Base-by-base conservation (phyloP, 2,888 invertebrate species). In the Cheilosia impressa region DNA sequence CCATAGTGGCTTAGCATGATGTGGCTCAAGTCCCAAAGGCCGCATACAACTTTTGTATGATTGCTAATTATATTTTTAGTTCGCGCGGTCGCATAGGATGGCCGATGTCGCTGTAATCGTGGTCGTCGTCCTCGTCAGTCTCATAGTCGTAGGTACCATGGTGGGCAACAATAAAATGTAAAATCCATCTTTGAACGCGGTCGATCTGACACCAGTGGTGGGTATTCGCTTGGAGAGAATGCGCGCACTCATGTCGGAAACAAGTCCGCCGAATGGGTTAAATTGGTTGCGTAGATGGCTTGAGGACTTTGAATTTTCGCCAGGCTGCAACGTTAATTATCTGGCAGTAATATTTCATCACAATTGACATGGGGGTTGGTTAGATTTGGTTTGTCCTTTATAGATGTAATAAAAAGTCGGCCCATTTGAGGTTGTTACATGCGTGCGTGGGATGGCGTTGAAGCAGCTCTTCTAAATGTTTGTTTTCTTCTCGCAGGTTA, bases 51-150 rank as follows among this genome's bases (percentile, higher is more conserved):
- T 58, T 55, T 57, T 62, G 76, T 52, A 47, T 58, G 75, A 80
- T 75, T 66, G 76, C 76, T 85, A 85, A 85, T 85, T 85, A 85
- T 85, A 77, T 31, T 72, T 83, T 73, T 77, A n/a, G 31, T 69
- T 69, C 43, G 63, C 53, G 38, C 63, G 34, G 55, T 77, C 53
- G 47, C 80, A 77, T 76, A 62, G 47, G 57, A 73, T 63, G 83
- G 31, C 57, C 65, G 45, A 43, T 60, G 58, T 66, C 65, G 69
- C 27, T 57, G 53, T 69, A 71, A 50, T 47, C 50, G 47, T 45
- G 13, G 57, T 55, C 31, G 69, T 55, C 52, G 81, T 76, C 62
- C 63, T 65, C 65, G 65, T 62, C 60, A 65, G 19, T 15, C 66
- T n/a, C 50, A 63, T 68, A 73, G 52, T 53, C 65, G 75, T 75